These are phyloP conservation scores for Andrena praecox DNA, from an alignment of 2,888 invertebrate genomes.

Conservation along the genomic window DNA sequence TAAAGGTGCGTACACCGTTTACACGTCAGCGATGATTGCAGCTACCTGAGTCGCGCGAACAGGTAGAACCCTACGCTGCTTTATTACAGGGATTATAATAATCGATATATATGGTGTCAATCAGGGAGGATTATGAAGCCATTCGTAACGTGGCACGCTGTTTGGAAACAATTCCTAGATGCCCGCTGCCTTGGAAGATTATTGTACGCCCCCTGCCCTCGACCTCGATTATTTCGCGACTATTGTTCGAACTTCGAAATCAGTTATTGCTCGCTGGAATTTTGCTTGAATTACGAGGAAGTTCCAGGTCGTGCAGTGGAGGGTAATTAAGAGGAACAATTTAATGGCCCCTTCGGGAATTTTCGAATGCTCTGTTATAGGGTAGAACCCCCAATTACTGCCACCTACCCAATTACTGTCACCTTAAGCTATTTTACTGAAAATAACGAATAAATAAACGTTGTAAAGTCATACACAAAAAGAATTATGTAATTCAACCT, in stretches of 20 bases:
- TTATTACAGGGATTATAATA: slow-evolving; percentile 19
- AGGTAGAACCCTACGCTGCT: background rate
- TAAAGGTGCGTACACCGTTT: no score
- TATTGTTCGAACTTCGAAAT: background rate
- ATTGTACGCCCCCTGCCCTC: background rate
- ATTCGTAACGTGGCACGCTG: background rate
- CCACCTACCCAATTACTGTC: no score
- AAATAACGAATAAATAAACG: no score
- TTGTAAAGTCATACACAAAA: no score
- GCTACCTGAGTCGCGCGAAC: background rate
- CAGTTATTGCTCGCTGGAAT: background rate
- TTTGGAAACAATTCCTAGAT: slow-evolving; percentile 16
- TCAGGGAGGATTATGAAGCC: background rate
- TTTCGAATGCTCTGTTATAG: background rate
- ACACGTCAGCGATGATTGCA: background rate
- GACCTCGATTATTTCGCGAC: background rate
- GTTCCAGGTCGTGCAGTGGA: background rate
- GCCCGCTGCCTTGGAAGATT: background rate
- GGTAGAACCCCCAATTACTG: no score
- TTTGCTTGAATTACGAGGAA: background rate
- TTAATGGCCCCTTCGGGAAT: background rate
- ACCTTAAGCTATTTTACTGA: no score
- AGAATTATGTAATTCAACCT: no score
- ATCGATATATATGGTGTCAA: background rate
- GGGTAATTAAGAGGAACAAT: background rate